These are phyloP conservation scores for Lanius collurio DNA, from an alignment of 2,113 vertebrate species.

Conservation along the genomic window DNA sequence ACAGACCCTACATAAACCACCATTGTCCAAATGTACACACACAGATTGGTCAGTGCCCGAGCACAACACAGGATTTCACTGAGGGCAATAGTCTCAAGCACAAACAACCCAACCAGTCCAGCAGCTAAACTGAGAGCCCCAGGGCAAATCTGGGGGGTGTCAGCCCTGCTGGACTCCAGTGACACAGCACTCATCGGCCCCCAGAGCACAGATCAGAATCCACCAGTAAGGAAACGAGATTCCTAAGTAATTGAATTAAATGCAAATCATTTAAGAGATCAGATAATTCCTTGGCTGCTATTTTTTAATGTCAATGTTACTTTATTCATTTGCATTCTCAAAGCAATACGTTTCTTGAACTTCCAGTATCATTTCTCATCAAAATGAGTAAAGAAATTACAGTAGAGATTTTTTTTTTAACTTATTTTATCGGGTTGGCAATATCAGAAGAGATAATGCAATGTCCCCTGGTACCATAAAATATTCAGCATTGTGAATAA, in stretches of 20 bases:
- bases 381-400: neutral
- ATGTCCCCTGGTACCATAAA: slow-evolving; percentile 9
- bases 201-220: neutral
- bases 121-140: neutral
- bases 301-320: neutral
- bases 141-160: neutral
- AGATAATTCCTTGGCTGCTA: neutral
- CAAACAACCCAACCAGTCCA: neutral
- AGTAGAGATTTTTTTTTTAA: neutral
- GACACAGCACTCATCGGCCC: neutral
- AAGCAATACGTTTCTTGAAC: neutral
- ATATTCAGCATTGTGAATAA: slow-evolving; percentile 32
- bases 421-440: neutral
- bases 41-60: fast-evolving
- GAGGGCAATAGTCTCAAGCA: neutral
- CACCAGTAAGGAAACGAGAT: neutral
- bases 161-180: neutral
- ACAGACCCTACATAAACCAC: fast-evolving
- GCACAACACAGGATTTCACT: neutral
- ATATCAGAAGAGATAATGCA: slow-evolving; percentile 21
- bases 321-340: slow-evolving; percentile 8
- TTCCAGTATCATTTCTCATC: neutral
- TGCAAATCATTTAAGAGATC: neutral
- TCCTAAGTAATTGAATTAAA: neutral
- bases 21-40: fast-evolving